Evolutionary conservation across 2,797 vertebrate genomes (phyloP).

Genomic region (Muscicapa comitata): DNA sequence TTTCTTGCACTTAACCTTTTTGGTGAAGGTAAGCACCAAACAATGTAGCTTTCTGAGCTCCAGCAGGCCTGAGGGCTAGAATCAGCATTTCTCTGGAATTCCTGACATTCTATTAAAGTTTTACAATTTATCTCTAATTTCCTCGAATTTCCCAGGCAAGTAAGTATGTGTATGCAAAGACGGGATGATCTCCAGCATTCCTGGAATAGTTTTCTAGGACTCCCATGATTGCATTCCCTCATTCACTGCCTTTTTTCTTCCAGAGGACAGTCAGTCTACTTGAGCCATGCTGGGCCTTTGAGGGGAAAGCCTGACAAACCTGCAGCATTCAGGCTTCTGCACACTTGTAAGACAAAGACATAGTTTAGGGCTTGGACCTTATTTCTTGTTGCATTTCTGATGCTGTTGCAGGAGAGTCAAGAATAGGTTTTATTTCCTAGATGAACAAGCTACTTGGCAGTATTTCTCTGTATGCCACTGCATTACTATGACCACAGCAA

Average conservation of each 20-base stretch:
- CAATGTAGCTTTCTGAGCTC: background rate
- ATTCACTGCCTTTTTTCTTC: background rate
- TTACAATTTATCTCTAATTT: background rate
- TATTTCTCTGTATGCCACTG: background rate
- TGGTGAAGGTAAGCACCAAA: background rate
- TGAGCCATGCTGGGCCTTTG: background rate
- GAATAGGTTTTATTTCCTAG: background rate
- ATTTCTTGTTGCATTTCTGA: background rate
- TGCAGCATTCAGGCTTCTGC: background rate
- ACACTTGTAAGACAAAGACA: background rate
- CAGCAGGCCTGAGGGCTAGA: background rate
- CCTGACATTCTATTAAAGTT: background rate
- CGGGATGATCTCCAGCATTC: background rate
- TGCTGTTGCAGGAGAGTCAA: background rate
- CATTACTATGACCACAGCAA: background rate
- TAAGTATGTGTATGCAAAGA: background rate
- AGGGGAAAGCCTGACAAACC: background rate
- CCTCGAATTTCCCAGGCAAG: background rate
- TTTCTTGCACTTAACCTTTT: background rate
- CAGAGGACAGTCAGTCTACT: background rate
- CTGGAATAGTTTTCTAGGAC: background rate
- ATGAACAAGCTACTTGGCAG: background rate
- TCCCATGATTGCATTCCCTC: background rate
- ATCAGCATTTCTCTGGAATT: background rate
- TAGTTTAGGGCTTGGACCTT: background rate